A percentile compares a stretch with the other conserved stretches of the same genome.
Evolutionary conservation across 1,140 invertebrate genomes (phyloP).

Genomic region (Theocolax elegans): DNA sequence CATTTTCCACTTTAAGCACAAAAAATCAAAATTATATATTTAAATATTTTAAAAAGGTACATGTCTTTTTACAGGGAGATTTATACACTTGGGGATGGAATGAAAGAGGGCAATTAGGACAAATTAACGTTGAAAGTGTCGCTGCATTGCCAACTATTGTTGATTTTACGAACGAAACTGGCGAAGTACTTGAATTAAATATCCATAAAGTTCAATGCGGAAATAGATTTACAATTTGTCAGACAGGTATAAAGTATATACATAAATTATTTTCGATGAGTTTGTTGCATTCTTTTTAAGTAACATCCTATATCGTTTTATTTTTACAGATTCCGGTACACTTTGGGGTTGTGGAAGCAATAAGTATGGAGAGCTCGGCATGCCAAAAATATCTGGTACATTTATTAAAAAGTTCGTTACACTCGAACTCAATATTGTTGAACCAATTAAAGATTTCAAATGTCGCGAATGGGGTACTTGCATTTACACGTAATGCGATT

Average conservation of each 20-base stretch:
- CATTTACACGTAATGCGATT: constrained; percentile 38
- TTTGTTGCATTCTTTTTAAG: background rate
- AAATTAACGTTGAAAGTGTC: constrained; percentile 64
- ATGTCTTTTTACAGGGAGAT: constrained; percentile 70
- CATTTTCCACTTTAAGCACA: too few relatives aligned
- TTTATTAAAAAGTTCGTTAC: constrained; percentile 49
- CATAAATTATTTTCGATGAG: constrained; percentile 3
- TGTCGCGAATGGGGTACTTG: constrained; percentile 59
- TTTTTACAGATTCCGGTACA: constrained; percentile 53
- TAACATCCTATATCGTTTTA: constrained; percentile 4
- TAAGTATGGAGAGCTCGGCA: constrained; percentile 79
- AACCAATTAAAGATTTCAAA: constrained; percentile 53
- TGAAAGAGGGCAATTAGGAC: constrained; percentile 84
- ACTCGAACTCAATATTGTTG: constrained; percentile 43
- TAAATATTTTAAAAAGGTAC: too few relatives aligned
- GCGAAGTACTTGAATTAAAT: constrained; percentile 61
- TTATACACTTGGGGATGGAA: constrained; percentile 95
- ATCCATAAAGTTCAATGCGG: constrained; percentile 75
- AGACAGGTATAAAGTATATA: constrained; percentile 20
- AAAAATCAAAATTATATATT: too few relatives aligned
- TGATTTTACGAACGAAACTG: constrained; percentile 67
- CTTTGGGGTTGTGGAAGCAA: constrained; percentile 80
- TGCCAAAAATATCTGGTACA: constrained; percentile 30
- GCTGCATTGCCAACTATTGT: constrained; percentile 68
- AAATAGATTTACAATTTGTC: constrained; percentile 73